A percentile compares a stretch with the other conserved stretches of the same genome.
phyloP scores from a whole-genome alignment of 2,113 vertebrate genomes.

The Pionites leucogaster region DNA sequence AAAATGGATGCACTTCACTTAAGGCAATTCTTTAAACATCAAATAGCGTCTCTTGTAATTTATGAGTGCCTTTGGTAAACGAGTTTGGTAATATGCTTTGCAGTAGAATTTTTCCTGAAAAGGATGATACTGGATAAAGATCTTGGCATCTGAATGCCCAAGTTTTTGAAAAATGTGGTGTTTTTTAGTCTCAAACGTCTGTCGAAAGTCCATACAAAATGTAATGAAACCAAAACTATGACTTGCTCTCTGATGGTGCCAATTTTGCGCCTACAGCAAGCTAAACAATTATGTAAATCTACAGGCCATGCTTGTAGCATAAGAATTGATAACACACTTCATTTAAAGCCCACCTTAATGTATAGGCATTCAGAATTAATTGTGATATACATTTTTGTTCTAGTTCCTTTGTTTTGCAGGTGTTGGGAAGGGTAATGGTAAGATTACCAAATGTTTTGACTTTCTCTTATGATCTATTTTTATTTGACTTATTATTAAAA shows the following conservation, averaged over 20 bases:
- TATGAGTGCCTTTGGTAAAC: background rate
- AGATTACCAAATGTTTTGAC: background rate
- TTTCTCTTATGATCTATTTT: background rate
- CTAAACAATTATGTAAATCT: background rate
- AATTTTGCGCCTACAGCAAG: background rate
- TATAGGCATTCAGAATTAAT: background rate
- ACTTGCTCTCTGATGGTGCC: accelerated
- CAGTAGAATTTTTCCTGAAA: background rate
- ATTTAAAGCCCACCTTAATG: background rate
- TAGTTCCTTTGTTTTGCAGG: background rate
- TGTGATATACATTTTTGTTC: background rate
- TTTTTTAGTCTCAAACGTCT: background rate
- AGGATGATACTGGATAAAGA: background rate
- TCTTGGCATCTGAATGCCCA: background rate
- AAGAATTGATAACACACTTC: background rate
- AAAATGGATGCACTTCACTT: background rate
- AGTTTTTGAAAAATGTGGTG: background rate
- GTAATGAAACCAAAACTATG: background rate
- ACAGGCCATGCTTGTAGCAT: background rate
- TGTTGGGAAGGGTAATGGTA: background rate
- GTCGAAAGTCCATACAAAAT: background rate
- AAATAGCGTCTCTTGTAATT: background rate
- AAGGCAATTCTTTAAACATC: conserved; percentile 28
- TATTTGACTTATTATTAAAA: background rate
- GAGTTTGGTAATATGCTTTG: background rate